Evolutionary conservation across 2,797 vertebrate genomes (phyloP), one percentile per base, ranked within the genome.

Genomic region (Triplophysa bombifrons): DNA sequence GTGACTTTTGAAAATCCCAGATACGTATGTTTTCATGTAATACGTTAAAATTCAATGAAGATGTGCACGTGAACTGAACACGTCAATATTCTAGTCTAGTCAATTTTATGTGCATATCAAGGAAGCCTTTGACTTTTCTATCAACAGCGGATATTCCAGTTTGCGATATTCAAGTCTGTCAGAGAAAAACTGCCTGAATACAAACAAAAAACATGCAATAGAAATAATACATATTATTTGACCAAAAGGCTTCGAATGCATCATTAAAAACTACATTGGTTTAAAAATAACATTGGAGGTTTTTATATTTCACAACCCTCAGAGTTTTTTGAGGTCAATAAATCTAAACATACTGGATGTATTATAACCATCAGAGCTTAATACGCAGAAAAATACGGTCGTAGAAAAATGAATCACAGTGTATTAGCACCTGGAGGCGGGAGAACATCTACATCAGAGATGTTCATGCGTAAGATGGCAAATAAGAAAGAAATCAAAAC

Each of bases 371-470:
- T 41, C 51, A 27, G 11, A 66, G 46, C 53, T 56, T 9, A 12
- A 41, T 25, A 5, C 2, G 10, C 17, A 53, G 13, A 22, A 44
- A 34, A 20, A 27, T 25, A 19, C 60, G 69, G 13, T 46, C 64
- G 63, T 72, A 75, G 74, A 61, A 76, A 77, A 85, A 76, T 46
- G 25, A 82, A 85, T 89, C 85, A 88, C 88, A 88, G 88, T 87
- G 84, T 84, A 78, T 82, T 81, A 89, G 88, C 81, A 80, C 81
- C 82, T 65, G 51, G 66, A 80, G 56, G 66, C 82, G 53, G 68
- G 38, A 48, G 69, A 63, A 34, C 65, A 22, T 58, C 72, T 22
- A 63, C 67, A 71, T 16, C 56, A 71, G 25, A 70, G 67, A 71
- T 53, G 67, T 2, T 4, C 53, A 20, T 61, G 66, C 46, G 19